Evolutionary conservation across 2,888 invertebrate species (phyloP).

Genomic region (Pristionchus entomophagus): DNA sequence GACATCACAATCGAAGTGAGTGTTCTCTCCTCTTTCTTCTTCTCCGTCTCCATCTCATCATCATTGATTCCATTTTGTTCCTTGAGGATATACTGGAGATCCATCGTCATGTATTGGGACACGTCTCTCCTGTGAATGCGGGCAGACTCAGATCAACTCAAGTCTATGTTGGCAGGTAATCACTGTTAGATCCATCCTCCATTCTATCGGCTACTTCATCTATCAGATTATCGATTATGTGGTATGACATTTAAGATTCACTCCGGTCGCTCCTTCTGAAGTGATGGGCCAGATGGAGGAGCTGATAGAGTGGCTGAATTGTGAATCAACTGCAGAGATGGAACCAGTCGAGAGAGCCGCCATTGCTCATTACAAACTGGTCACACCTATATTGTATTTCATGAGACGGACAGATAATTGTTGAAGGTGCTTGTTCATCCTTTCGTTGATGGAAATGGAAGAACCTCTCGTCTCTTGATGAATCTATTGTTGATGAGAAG

Average conservation of each 20-base stretch:
- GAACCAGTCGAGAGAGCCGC: slow-evolving; percentile 96
- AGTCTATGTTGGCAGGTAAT: slow-evolving; percentile 53
- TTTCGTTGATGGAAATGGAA: slow-evolving; percentile 95
- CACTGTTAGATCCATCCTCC: not conserved
- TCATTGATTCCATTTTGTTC: too few species aligned
- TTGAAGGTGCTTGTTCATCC: slow-evolving; percentile 89
- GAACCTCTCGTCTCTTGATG: slow-evolving; percentile 95
- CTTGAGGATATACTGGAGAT: slow-evolving; percentile 89
- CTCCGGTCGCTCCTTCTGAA: slow-evolving; percentile 90
- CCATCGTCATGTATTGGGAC: slow-evolving; percentile 92
- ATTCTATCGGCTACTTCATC: too few species aligned
- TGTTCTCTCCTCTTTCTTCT: not conserved
- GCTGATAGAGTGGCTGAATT: slow-evolving; percentile 91
- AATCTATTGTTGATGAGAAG: slow-evolving; percentile 93
- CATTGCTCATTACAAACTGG: slow-evolving; percentile 94
- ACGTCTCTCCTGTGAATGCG: slow-evolving; percentile 92
- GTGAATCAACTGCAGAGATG: slow-evolving; percentile 87
- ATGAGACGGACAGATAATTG: too few species aligned
- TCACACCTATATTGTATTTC: slow-evolving; percentile 17
- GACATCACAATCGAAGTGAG: slow-evolving; percentile 54
- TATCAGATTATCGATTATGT: too few species aligned
- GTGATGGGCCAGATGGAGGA: slow-evolving; percentile 88
- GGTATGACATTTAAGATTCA: slow-evolving; percentile 87
- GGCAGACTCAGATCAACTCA: slow-evolving; percentile 90
- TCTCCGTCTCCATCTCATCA: not conserved